Evolutionary conservation across 2,797 vertebrate genomes (phyloP).

Genomic region (Labroides dimidiatus): DNA sequence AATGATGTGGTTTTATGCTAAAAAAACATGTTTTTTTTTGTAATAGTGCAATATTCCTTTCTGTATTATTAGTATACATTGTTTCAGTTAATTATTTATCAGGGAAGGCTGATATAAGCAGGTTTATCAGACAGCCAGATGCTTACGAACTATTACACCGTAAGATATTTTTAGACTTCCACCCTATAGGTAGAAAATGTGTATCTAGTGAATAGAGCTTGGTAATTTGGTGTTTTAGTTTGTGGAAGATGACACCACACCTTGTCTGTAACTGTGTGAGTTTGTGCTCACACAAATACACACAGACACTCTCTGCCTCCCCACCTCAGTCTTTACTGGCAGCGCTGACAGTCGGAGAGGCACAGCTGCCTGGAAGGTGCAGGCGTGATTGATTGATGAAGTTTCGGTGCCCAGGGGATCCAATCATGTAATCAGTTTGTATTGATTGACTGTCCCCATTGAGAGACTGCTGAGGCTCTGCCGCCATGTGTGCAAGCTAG

Average conservation of each 20-base stretch:
- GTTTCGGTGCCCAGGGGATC: slow-evolving; percentile 76
- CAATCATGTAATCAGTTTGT: slow-evolving; percentile 82
- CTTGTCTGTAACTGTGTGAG: neutral
- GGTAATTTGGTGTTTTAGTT: slow-evolving; percentile 26
- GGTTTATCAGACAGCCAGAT: no score
- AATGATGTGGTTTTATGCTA: no score
- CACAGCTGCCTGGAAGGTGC: slow-evolving; percentile 72
- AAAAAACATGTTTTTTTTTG: no score
- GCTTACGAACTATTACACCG: no score
- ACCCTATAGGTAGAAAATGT: neutral
- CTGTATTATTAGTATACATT: no score
- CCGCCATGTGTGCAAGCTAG: slow-evolving; percentile 38
- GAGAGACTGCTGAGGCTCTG: slow-evolving; percentile 66
- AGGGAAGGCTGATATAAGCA: no score
- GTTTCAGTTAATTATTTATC: no score
- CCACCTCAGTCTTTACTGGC: slow-evolving; percentile 42
- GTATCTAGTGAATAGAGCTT: neutral
- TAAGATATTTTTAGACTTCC: no score
- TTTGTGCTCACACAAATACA: neutral
- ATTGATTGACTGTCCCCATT: slow-evolving; percentile 79
- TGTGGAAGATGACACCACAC: slow-evolving; percentile 14
- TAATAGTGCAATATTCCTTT: no score
- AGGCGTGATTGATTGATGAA: slow-evolving; percentile 79
- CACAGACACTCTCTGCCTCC: slow-evolving; percentile 8
- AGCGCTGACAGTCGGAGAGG: slow-evolving; percentile 47